phyloP scores from a whole-genome alignment of 2,797 vertebrate genomes.

The Poecilia wingei region DNA sequence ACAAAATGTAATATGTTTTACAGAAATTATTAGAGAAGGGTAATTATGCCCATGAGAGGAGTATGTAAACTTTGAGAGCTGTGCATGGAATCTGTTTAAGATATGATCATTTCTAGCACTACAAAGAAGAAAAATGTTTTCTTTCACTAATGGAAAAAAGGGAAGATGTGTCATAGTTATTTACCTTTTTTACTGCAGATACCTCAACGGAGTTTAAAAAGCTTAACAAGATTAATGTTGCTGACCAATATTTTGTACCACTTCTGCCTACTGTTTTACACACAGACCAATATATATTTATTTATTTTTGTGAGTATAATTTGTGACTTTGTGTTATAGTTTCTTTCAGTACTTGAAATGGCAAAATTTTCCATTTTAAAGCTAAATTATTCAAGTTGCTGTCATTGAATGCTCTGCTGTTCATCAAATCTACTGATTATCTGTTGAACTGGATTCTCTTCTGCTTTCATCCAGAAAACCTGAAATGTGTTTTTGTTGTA shows the following conservation, averaged over 20 bases:
- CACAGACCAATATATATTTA: not conserved
- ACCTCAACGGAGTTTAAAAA: not conserved
- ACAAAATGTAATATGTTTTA: no score
- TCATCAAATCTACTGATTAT: conserved; percentile 23
- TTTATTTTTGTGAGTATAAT: not conserved
- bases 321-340: conserved; percentile 27
- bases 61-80: not conserved
- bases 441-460: conserved; percentile 19
- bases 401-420: conserved; percentile 17
- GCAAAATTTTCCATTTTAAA: conserved; percentile 42
- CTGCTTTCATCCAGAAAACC: conserved; percentile 14
- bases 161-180: not conserved
- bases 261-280: conserved; percentile 6
- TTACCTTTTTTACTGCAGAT: conserved; percentile 6
- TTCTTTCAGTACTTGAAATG: conserved; percentile 24
- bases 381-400: conserved; percentile 11
- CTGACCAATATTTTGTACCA: conserved; percentile 21
- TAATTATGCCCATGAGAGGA: not conserved
- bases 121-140: not conserved
- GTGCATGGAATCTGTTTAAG: not conserved
- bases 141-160: conserved; percentile 10
- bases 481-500: conserved; percentile 20
- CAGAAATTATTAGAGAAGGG: not conserved
- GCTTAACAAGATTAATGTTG: not conserved
- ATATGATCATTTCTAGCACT: not conserved